A percentile compares a stretch with the other conserved stretches of the same genome.
phyloP scores from a whole-genome alignment of 2,888 invertebrate genomes.

The Synergus itoensis region DNA sequence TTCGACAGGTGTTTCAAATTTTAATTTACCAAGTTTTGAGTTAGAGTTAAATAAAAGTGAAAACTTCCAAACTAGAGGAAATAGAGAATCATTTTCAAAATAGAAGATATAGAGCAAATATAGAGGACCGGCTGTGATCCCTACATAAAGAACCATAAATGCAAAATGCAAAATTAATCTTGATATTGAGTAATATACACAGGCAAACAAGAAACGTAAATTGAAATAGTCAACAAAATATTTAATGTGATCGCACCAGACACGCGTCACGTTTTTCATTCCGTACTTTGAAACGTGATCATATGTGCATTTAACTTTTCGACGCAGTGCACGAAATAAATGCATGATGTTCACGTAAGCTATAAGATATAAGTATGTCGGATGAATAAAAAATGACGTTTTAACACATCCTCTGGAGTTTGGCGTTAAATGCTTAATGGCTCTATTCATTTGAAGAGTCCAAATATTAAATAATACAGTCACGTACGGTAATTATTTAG shows the following conservation, averaged over 20 bases:
- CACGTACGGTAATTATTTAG: no score
- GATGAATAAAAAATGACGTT: not conserved
- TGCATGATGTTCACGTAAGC: slow-evolving; percentile 18
- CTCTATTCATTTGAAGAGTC: not conserved
- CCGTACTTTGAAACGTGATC: not conserved
- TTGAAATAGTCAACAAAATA: slow-evolving; percentile 11
- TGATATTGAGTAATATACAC: not conserved
- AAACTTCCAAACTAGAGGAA: no score
- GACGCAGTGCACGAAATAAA: slow-evolving; percentile 11
- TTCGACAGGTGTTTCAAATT: not conserved
- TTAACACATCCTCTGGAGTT: not conserved
- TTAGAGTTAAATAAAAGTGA: not conserved
- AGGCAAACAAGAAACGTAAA: not conserved
- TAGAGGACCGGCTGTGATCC: no score
- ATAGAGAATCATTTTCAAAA: no score
- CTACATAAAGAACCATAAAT: no score
- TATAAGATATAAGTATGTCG: not conserved
- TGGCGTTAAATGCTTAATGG: not conserved
- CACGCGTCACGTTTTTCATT: slow-evolving; percentile 13
- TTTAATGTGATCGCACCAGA: not conserved
- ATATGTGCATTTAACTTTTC: slow-evolving; percentile 6
- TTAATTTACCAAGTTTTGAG: not conserved
- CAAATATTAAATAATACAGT: no score
- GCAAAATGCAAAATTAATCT: not conserved
- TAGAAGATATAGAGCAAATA: no score